A percentile compares a stretch with the other conserved stretches of the same genome.
Evolutionary conservation across 1,140 invertebrate species (phyloP).

Genomic region (Drosophila ohnishii): DNA sequence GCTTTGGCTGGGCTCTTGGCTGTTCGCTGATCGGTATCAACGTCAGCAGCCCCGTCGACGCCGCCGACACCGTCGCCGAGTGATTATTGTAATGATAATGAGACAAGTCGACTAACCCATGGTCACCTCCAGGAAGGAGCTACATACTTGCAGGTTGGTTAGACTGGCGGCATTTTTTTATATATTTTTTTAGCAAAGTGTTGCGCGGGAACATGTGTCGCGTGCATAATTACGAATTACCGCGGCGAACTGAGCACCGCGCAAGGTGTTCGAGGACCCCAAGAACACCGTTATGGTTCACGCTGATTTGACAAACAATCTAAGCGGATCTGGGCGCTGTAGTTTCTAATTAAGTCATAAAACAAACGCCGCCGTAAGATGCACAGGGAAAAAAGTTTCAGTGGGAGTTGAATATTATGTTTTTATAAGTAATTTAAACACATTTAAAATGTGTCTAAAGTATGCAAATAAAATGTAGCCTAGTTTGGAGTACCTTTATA

Average conservation of each 20-base stretch:
- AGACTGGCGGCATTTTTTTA: conserved; percentile 10
- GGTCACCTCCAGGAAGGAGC: conserved; percentile 32
- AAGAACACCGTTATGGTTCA: conserved; percentile 59
- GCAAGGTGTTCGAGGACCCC: conserved; percentile 5
- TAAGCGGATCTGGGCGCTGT: conserved; percentile 29
- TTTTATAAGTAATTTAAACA: too few relatives aligned
- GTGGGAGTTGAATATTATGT: neutral
- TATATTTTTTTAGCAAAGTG: conserved; percentile 24
- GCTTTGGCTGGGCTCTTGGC: conserved; percentile 21
- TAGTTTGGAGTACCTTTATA: too few relatives aligned
- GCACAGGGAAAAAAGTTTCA: conserved; percentile 7
- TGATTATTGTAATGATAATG: conserved; percentile 78
- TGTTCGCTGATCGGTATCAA: conserved; percentile 66
- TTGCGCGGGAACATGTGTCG: conserved; percentile 71
- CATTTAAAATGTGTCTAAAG: too few relatives aligned
- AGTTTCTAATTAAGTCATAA: conserved; percentile 76
- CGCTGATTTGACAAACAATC: conserved; percentile 65
- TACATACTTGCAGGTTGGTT: neutral
- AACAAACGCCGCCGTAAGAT: conserved; percentile 51
- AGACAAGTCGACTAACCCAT: conserved; percentile 61
- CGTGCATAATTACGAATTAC: conserved; percentile 68
- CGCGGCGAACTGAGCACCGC: conserved; percentile 10
- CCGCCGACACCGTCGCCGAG: conserved; percentile 58
- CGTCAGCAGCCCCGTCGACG: conserved; percentile 55
- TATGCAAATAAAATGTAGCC: too few relatives aligned